phyloP scores from a whole-genome alignment of 2,113 vertebrate species.

The Vireo altiloquus region DNA sequence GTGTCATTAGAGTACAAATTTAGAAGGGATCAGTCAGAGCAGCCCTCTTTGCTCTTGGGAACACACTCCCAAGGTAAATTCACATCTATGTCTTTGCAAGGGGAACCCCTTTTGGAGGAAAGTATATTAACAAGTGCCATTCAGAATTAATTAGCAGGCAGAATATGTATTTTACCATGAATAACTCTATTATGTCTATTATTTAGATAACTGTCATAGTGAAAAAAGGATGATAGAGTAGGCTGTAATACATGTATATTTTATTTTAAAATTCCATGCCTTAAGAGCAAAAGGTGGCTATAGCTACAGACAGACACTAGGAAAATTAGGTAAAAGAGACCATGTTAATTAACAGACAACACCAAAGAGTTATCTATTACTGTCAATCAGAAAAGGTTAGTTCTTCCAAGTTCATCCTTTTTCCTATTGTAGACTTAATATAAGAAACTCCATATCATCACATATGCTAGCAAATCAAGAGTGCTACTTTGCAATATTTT shows the following conservation, averaged over 20 bases:
- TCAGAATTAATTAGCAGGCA: not conserved
- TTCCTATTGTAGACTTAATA: not conserved
- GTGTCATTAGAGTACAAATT: not conserved
- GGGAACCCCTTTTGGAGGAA: not conserved
- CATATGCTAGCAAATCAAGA: not conserved
- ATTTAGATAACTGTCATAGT: not conserved
- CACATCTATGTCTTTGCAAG: not conserved
- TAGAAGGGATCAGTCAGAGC: not conserved
- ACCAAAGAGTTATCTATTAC: not conserved
- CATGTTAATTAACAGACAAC: not conserved
- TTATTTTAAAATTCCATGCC: not conserved
- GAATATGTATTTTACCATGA: not conserved
- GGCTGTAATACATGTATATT: not conserved
- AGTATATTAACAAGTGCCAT: not conserved
- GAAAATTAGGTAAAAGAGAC: not conserved
- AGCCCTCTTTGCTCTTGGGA: not conserved
- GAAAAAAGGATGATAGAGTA: not conserved
- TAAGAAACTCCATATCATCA: not conserved
- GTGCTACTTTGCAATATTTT: not conserved
- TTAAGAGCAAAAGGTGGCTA: not conserved
- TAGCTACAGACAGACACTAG: not conserved
- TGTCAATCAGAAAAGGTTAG: conserved; percentile 15
- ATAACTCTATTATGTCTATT: not conserved
- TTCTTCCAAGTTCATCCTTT: not conserved
- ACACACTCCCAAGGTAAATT: not conserved